phyloP scores from a whole-genome alignment of 2,888 invertebrate genomes.

The Alentia gelatinosa region DNA sequence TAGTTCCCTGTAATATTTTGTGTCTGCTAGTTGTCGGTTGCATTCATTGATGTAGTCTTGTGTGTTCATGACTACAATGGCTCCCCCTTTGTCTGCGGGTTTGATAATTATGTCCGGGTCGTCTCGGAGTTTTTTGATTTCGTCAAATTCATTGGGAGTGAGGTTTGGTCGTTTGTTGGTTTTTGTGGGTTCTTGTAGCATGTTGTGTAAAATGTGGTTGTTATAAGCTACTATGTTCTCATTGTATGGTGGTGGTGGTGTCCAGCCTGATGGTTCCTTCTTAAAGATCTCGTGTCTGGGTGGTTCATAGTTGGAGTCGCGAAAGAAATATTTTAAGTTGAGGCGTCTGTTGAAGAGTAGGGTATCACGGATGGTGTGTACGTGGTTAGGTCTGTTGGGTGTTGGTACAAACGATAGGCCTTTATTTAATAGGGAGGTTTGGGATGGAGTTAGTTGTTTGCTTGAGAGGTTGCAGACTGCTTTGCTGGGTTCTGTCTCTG shows the following conservation, averaged over 20 bases:
- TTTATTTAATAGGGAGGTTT: neutral
- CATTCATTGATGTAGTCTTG: neutral
- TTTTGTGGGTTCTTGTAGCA: neutral
- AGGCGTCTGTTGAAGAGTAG: neutral
- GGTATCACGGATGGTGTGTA: neutral
- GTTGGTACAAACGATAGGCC: neutral
- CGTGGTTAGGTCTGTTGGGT: neutral
- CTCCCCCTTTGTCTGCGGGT: conserved; percentile 24
- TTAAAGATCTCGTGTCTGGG: neutral
- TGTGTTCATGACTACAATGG: neutral
- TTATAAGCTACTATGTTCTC: neutral
- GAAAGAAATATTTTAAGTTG: neutral
- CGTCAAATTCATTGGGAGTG: neutral
- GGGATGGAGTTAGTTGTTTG: neutral
- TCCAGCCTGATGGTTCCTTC: neutral
- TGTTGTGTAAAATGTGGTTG: neutral
- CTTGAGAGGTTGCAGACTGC: neutral
- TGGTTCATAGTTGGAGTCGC: neutral
- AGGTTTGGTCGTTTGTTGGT: neutral
- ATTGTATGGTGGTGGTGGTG: neutral
- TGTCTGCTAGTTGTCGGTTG: neutral
- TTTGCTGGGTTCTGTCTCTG: neutral
- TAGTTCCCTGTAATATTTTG: neutral
- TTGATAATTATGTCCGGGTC: neutral
- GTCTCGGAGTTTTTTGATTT: neutral